Percentiles rank a stretch among this genome's conserved stretches.
Conservation (phyloP, 2,113 vertebrate genomes). For the Channa maculata region DNA sequence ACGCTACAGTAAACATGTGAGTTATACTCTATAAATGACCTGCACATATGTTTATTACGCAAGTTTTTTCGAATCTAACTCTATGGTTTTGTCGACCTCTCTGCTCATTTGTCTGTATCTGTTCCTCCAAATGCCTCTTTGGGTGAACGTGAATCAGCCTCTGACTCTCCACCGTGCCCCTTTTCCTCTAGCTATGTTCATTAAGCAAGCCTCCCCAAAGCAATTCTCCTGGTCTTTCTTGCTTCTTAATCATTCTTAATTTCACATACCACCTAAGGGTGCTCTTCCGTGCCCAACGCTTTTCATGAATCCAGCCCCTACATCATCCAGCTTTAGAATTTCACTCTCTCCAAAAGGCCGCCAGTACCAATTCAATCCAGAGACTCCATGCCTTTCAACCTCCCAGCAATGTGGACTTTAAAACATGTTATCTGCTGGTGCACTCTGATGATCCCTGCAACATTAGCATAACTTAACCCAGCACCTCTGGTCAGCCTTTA, state of each 20-base stretch:
- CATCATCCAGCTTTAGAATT: constrained; percentile 10
- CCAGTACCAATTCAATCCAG: constrained; percentile 26
- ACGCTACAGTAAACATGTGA: neutral
- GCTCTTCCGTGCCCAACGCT: constrained; percentile 26
- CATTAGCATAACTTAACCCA: constrained; percentile 69
- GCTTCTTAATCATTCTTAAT: constrained; percentile 65
- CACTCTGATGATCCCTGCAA: constrained; percentile 60
- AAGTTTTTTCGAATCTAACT: neutral
- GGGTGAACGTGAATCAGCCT: neutral
- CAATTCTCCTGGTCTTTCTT: constrained; percentile 53
- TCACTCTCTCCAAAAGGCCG: constrained; percentile 10
- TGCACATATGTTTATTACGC: neutral
- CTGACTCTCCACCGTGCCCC: neutral
- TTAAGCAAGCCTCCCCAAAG: constrained; percentile 45
- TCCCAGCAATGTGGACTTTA: constrained; percentile 64
- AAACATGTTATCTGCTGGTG: constrained; percentile 57
- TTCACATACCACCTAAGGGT: constrained; percentile 60
- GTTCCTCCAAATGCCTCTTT: neutral
- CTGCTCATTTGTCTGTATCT: neutral
- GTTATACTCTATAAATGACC: neutral
- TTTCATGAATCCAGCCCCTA: constrained; percentile 42
- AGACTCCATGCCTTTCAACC: constrained; percentile 40
- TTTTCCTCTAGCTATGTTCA: constrained; percentile 48
- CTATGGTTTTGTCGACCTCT: constrained; percentile 11
- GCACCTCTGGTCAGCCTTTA: constrained; percentile 72